Evolutionary conservation across 2,888 invertebrate species (phyloP).

Genomic region (Troides helena): DNA sequence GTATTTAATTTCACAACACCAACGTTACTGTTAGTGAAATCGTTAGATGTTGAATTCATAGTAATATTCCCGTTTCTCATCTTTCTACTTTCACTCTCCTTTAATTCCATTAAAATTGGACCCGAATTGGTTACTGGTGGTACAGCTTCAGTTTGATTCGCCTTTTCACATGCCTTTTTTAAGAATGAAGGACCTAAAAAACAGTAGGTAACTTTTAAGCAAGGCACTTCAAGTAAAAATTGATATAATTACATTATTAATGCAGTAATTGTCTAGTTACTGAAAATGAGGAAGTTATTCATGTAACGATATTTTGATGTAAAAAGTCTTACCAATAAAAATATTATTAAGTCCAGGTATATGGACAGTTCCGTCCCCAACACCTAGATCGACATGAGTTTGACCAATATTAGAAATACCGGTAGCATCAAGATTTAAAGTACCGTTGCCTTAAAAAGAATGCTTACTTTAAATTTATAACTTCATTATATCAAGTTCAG

Average conservation of each 20-base stretch:
- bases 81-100: constrained; percentile 11
- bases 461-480: not conserved
- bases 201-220: no score
- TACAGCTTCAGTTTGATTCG: constrained; percentile 1
- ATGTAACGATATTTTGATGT: not conserved
- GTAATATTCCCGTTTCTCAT: constrained; percentile 13
- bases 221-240: no score
- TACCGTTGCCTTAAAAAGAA: constrained; percentile 49
- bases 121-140: not conserved
- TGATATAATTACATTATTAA: no score
- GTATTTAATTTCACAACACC: not conserved
- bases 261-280: no score
- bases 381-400: constrained; percentile 50
- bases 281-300: no score
- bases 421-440: constrained; percentile 53
- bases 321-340: constrained; percentile 50
- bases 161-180: constrained; percentile 18
- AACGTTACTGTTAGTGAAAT: not conserved
- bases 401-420: constrained; percentile 68
- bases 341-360: constrained; percentile 57
- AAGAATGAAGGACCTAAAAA: constrained; percentile 16
- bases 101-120: constrained; percentile 6
- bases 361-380: constrained; percentile 47
- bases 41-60: not conserved
- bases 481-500: not conserved